These are phyloP conservation scores for Xanthorhoe designata DNA, from an alignment of 2,888 invertebrate species.

Conservation along the genomic window DNA sequence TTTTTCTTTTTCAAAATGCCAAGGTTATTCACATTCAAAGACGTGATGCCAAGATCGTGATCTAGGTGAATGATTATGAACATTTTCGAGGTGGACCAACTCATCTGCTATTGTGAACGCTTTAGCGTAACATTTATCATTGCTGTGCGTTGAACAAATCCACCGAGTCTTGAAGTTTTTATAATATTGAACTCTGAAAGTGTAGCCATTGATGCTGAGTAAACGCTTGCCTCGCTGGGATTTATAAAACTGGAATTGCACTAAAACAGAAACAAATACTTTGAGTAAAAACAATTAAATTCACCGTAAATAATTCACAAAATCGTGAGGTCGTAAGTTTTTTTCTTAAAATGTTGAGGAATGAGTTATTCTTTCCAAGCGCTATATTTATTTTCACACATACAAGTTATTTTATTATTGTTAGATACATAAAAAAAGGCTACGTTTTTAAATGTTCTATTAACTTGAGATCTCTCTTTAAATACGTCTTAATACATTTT, in stretches of 20 bases:
- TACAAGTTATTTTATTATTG: not conserved
- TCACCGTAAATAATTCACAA: not conserved
- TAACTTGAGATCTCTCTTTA: not conserved
- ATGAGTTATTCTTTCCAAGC: no score
- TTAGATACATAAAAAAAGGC: not conserved
- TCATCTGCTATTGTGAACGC: slow-evolving; percentile 40
- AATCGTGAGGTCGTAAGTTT: no score
- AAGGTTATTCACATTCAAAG: no score
- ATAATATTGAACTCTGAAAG: slow-evolving; percentile 14
- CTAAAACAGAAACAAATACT: slow-evolving; percentile 4
- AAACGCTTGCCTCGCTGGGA: slow-evolving; percentile 25
- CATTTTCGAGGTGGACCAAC: slow-evolving; percentile 41
- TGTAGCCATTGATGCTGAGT: slow-evolving; percentile 24
- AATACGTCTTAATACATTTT: not conserved
- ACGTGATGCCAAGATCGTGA: not conserved
- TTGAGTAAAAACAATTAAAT: no score
- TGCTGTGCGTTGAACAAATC: slow-evolving; percentile 47
- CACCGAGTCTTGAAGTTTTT: slow-evolving; percentile 39
- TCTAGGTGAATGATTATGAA: slow-evolving; percentile 43
- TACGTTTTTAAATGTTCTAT: not conserved
- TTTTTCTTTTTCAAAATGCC: no score
- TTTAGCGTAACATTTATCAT: slow-evolving; percentile 44
- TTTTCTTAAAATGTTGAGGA: no score
- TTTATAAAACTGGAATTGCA: slow-evolving; percentile 25
- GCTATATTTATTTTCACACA: no score